phyloP scores from a whole-genome alignment of 2,113 vertebrate genomes.

The Quiscalus mexicanus region DNA sequence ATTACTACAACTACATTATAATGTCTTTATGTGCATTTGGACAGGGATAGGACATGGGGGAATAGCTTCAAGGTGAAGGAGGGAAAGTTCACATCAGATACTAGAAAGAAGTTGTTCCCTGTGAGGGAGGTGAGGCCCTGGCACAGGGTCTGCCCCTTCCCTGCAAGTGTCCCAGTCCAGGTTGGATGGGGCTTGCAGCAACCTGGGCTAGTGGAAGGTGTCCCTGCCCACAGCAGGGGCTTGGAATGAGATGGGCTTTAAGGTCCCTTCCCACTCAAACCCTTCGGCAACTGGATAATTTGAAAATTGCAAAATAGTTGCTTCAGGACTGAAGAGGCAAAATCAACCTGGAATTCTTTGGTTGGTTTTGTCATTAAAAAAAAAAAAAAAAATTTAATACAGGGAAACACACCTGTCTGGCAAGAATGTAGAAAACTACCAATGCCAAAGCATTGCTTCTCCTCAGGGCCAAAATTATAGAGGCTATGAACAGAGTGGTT shows the following conservation, averaged over 20 bases:
- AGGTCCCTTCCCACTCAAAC: not conserved
- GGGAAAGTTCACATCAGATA: not conserved
- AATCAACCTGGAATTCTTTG: not conserved
- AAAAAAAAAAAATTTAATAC: not conserved
- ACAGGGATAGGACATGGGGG: not conserved
- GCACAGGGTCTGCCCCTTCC: not conserved
- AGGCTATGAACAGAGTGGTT: not conserved
- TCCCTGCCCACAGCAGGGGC: not conserved
- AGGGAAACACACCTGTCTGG: not conserved
- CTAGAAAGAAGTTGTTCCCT: not conserved
- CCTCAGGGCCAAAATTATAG: not conserved
- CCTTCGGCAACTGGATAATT: rapidly evolving
- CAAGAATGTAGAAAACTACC: not conserved
- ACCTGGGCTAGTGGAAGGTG: not conserved
- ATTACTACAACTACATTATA: not conserved
- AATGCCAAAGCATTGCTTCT: not conserved
- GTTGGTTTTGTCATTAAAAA: not conserved
- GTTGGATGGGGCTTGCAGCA: not conserved
- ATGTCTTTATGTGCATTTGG: not conserved
- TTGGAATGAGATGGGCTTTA: not conserved
- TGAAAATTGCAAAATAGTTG: not conserved
- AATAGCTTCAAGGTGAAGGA: not conserved
- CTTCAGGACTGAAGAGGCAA: not conserved
- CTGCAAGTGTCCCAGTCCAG: not conserved
- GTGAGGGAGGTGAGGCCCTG: not conserved